Evolutionary conservation across 2,113 vertebrate species (phyloP).

Genomic region (Pundamilia nyererei): DNA sequence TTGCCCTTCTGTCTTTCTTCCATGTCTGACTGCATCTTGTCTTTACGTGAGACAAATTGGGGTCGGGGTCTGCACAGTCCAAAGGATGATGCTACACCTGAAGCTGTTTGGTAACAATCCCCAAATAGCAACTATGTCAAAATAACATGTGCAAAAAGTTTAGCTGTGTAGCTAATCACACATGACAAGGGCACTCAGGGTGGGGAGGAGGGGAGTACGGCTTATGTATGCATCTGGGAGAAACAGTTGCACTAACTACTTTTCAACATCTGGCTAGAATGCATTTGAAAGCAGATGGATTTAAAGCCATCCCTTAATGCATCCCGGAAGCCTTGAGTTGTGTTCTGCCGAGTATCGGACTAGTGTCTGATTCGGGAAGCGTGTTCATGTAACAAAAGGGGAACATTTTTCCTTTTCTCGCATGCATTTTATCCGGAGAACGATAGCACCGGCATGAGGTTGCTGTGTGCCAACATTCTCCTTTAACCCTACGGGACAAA

Average conservation of each 20-base stretch:
- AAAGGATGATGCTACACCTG: background rate
- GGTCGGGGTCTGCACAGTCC: background rate
- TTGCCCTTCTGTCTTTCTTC: background rate
- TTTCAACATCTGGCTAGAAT: background rate
- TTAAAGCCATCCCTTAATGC: background rate
- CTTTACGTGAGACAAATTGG: background rate
- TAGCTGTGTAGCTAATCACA: background rate
- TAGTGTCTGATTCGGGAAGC: background rate
- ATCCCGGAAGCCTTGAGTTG: background rate
- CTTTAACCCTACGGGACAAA: background rate
- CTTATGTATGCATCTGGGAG: background rate
- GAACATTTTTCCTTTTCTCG: background rate
- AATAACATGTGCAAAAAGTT: background rate
- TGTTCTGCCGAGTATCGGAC: background rate
- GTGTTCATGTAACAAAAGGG: fast-evolving
- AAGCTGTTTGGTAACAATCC: background rate
- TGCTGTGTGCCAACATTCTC: background rate
- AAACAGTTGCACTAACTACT: background rate
- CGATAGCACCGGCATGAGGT: background rate
- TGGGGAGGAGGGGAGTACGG: background rate
- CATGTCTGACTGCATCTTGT: background rate
- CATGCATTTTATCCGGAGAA: background rate
- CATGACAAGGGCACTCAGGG: background rate
- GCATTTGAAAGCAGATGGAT: background rate
- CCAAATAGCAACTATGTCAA: background rate